A percentile compares a stretch with the other conserved stretches of the same genome.
phyloP scores from a whole-genome alignment of 2,888 invertebrate species.

The Suillia variegata region DNA sequence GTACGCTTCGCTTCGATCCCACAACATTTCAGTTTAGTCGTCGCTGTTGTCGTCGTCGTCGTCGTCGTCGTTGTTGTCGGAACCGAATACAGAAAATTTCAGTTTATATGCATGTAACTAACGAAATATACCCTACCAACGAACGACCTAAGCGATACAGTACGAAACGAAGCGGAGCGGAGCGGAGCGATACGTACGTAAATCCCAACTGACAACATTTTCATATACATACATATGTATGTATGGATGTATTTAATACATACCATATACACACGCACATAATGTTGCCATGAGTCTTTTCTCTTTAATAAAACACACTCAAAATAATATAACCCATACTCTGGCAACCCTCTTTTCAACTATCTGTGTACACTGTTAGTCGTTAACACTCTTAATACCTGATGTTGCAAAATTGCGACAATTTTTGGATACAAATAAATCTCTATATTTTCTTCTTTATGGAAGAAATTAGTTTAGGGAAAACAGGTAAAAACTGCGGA shows the following conservation, averaged over 20 bases:
- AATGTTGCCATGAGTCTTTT: background rate
- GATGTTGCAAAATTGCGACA: no score
- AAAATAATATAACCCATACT: conserved; percentile 18
- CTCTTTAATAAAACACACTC: conserved; percentile 10
- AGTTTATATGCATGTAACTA: background rate
- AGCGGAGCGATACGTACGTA: no score
- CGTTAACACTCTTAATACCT: no score
- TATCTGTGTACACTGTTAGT: no score
- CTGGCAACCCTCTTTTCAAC: no score
- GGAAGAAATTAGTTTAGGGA: no score
- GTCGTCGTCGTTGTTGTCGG: background rate
- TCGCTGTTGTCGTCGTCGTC: no score
- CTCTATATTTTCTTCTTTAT: no score
- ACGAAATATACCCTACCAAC: background rate
- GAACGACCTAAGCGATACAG: conserved; percentile 34
- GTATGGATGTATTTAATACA: conserved; percentile 21
- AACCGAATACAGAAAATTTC: background rate
- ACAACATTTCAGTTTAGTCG: no score
- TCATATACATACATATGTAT: conserved; percentile 23
- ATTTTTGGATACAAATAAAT: no score
- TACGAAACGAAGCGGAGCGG: no score
- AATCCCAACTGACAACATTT: conserved; percentile 56
- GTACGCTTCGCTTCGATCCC: conserved; percentile 15
- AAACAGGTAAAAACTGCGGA: no score
- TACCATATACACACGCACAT: conserved; percentile 12